phyloP scores from a whole-genome alignment of 2,113 vertebrate species.

The Eretmodus cyanostictus region DNA sequence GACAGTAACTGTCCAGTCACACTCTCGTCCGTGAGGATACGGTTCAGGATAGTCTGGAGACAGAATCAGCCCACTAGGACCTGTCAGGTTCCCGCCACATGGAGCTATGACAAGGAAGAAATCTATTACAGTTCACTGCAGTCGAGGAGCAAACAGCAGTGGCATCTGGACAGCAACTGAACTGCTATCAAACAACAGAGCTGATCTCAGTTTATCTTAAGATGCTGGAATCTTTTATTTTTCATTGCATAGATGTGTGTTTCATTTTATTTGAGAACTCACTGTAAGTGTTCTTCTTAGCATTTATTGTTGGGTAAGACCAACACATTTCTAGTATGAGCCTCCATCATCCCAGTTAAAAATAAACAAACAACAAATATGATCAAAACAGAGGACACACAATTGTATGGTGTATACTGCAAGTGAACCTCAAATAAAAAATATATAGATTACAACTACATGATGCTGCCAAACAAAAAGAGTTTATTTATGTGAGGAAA shows the following conservation, averaged over 20 bases:
- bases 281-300: neutral
- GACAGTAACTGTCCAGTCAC: constrained; percentile 91
- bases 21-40: constrained; percentile 90
- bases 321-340: neutral
- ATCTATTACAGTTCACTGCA: neutral
- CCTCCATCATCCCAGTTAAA: neutral
- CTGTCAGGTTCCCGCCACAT: constrained; percentile 87
- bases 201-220: neutral
- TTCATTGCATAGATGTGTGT: neutral
- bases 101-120: constrained; percentile 73
- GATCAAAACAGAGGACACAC: neutral
- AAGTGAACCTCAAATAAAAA: neutral
- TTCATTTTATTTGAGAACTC: neutral
- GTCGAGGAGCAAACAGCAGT: neutral
- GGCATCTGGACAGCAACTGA: neutral
- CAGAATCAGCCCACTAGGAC: constrained; percentile 87
- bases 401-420: neutral
- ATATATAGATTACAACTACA: neutral
- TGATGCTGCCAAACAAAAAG: neutral
- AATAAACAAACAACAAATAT: neutral
- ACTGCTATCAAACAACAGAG: neutral
- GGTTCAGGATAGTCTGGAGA: constrained; percentile 94
- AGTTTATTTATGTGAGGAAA: neutral
- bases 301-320: neutral
- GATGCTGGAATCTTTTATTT: neutral